These are phyloP conservation scores for Drosophila percnosoma DNA, from an alignment of 2,888 invertebrate genomes.

Conservation along the genomic window DNA sequence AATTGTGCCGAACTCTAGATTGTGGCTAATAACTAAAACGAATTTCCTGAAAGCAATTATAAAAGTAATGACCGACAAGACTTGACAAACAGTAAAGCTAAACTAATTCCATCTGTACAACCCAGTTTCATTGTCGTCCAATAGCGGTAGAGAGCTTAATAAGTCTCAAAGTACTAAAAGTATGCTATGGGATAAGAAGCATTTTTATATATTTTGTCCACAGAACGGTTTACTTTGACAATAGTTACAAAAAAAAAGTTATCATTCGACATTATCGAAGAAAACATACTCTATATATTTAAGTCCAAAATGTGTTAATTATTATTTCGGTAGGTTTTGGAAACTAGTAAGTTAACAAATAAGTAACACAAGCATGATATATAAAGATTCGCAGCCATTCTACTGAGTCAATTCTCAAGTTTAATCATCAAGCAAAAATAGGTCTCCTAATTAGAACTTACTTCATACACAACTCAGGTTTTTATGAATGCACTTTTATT, in stretches of 20 bases:
- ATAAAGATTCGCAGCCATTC: neutral
- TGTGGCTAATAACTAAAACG: conserved; percentile 12
- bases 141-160: neutral
- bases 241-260: neutral
- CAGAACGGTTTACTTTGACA: neutral
- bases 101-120: neutral
- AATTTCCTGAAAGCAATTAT: conserved; percentile 32
- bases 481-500: neutral
- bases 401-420: neutral
- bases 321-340: neutral
- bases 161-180: neutral
- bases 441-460: neutral
- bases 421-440: neutral
- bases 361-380: neutral
- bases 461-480: neutral
- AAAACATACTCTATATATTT: neutral
- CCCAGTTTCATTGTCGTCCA: neutral
- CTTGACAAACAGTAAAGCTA: neutral
- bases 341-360: neutral
- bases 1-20: conserved; percentile 19
- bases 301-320: neutral
- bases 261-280: neutral
- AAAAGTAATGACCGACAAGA: neutral
- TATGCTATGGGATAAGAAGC: neutral
- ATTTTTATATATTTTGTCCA: neutral